phyloP scores from a whole-genome alignment of 2,113 vertebrate species.

The Atractosteus spatula region DNA sequence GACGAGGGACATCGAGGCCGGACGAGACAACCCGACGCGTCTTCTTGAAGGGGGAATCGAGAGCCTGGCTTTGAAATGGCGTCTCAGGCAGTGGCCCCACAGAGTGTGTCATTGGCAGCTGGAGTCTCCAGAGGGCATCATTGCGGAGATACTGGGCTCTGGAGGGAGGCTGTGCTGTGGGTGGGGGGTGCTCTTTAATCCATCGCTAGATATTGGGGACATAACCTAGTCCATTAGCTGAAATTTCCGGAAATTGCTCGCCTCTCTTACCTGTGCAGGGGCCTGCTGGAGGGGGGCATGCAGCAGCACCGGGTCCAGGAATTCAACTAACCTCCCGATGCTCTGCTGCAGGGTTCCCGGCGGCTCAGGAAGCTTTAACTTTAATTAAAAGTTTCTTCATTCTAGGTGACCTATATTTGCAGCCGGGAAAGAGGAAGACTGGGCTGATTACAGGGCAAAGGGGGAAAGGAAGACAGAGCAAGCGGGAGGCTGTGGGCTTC shows the following conservation, averaged over 20 bases:
- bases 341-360: slow-evolving; percentile 27
- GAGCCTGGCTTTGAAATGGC: too few species aligned
- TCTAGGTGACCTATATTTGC: slow-evolving; percentile 59
- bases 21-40: too few species aligned
- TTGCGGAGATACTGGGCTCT: neutral
- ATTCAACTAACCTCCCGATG: slow-evolving; percentile 30
- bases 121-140: neutral
- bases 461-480: slow-evolving; percentile 20
- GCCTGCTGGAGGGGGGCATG: neutral
- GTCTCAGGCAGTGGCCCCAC: neutral
- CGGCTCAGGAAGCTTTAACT: slow-evolving; percentile 45
- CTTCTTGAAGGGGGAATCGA: too few species aligned
- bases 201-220: slow-evolving; percentile 57
- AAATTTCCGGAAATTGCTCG: slow-evolving; percentile 56
- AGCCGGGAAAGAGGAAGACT: slow-evolving; percentile 27
- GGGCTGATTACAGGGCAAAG: slow-evolving; percentile 3
- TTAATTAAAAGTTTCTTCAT: slow-evolving; percentile 67
- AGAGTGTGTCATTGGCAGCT: neutral
- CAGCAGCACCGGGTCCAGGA: slow-evolving; percentile 20
- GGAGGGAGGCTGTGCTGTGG: neutral
- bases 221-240: slow-evolving; percentile 61
- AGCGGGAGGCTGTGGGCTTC: slow-evolving; percentile 9
- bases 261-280: slow-evolving; percentile 13
- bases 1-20: too few species aligned
- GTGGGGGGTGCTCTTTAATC: slow-evolving; percentile 31